phyloP scores from a whole-genome alignment of 2,113 vertebrate species.

The Pteropus alecto region DNA sequence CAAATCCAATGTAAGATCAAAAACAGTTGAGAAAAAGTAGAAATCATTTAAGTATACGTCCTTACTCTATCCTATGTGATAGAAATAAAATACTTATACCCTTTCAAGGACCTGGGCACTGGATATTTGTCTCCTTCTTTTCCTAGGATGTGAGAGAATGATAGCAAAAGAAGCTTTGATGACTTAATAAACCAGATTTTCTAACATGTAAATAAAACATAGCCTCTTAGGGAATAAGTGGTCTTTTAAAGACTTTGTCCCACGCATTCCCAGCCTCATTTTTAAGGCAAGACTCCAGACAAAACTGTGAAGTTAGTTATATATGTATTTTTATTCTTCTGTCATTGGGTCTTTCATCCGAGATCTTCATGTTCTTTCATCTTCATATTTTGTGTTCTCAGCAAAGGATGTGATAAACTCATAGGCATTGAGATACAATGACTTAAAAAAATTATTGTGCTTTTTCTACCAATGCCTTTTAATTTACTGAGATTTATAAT shows the following conservation, averaged over 20 bases:
- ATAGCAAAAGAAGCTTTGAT: neutral
- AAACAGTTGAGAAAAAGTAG: slow-evolving; percentile 18
- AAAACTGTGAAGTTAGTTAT: neutral
- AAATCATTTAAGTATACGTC: neutral
- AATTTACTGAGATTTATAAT: neutral
- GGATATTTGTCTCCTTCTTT: neutral
- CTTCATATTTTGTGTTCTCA: neutral
- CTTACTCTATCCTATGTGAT: neutral
- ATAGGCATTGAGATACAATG: neutral
- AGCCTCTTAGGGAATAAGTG: neutral
- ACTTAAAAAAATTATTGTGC: neutral
- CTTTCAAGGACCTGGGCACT: neutral
- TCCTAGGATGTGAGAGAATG: neutral
- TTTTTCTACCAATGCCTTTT: neutral
- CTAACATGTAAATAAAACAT: neutral
- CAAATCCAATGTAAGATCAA: slow-evolving; percentile 52
- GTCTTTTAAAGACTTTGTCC: neutral
- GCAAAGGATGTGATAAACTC: neutral
- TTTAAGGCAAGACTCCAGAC: neutral
- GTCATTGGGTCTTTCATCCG: neutral
- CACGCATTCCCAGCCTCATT: neutral
- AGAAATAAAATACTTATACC: slow-evolving; percentile 6
- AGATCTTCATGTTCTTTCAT: neutral
- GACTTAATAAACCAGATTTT: neutral
- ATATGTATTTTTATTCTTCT: neutral